Evolutionary conservation across 1,140 invertebrate species (phyloP), one percentile per base, ranked within the genome.

Genomic region (Zelostemma sp.): DNA sequence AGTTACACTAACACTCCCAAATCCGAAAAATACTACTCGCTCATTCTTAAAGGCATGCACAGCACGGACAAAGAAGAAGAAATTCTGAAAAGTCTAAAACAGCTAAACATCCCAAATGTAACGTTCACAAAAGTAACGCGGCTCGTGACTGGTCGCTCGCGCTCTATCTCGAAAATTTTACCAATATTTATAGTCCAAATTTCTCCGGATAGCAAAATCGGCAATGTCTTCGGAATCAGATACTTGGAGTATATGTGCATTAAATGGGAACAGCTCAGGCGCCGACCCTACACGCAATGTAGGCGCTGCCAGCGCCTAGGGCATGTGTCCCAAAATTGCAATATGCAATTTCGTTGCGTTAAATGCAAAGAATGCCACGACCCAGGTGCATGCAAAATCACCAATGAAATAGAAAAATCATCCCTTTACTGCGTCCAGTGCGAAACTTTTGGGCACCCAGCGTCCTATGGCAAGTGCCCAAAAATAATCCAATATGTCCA

Each of bases 381-480:
- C 8, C 19, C 38, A 9, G 40, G 51, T 9, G 18, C 41, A 28
- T 54, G 51, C 35, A 1, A 6, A 2, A 1, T 41, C 1, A 1
- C 25, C 18, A 15, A 51, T 9, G 14, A 41, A 4, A 6, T 17
- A 33, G 8, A 40, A 1, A 56, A 28, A 6, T 51, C 35, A 1
- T 1, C 5, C 6, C 14, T 66, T 0, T 59, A 53, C 33, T 73
- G 67, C 38, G 51, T 46, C 8, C 69, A 65, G 15, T 73, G 72
- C 33, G 18, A 63, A 6, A 2, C 56, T 35, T 38, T 58, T 0
- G 68, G 68, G 1, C 70, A 78, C 18, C 73, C 73, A n/a, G 73
- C 72, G 0, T 68, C 50, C 0, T 78, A 74, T 28, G 63, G 55
- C 38, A 72, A 72, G 1, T 78, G 72, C 15, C 61, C 55, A 25